Evolutionary conservation across 2,888 invertebrate genomes (phyloP).

Genomic region (Cataglyphis altisquamis): DNA sequence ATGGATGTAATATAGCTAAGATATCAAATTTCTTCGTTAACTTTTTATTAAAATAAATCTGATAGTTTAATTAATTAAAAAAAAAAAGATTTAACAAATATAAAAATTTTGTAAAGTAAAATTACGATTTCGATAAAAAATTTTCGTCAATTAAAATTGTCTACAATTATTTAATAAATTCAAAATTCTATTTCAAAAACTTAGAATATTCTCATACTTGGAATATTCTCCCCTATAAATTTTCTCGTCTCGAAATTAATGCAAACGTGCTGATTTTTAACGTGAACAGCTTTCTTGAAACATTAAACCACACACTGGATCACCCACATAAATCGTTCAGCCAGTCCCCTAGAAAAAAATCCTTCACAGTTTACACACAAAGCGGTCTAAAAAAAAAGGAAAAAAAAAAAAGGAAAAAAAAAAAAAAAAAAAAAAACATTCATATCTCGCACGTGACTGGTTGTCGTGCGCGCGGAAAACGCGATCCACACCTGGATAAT

Average conservation of each 20-base stretch:
- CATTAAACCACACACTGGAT: background rate
- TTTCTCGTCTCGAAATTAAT: background rate
- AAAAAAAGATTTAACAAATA: background rate
- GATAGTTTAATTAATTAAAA: background rate
- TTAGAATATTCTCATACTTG: background rate
- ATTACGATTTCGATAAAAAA: background rate
- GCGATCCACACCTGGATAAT: conserved; percentile 39
- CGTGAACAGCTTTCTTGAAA: conserved; percentile 24
- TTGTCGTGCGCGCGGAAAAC: conserved; percentile 19
- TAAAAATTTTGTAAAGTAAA: background rate
- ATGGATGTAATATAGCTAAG: conserved; percentile 14
- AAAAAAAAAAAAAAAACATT: background rate
- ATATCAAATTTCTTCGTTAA: background rate
- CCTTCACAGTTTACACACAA: background rate
- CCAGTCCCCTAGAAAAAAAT: conserved; percentile 14
- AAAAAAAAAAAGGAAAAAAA: background rate
- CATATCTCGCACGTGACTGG: conserved; percentile 28
- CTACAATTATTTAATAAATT: background rate
- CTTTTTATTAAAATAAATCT: background rate
- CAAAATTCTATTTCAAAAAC: background rate
- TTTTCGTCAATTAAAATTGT: background rate
- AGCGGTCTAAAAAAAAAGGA: background rate
- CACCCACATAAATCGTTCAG: conserved; percentile 29
- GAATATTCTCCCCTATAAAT: conserved; percentile 8
- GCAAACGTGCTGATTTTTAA: background rate